A percentile compares a stretch with the other conserved stretches of the same genome.
phyloP scores from a whole-genome alignment of 2,797 vertebrate species.

The Notolepis coatsorum region DNA sequence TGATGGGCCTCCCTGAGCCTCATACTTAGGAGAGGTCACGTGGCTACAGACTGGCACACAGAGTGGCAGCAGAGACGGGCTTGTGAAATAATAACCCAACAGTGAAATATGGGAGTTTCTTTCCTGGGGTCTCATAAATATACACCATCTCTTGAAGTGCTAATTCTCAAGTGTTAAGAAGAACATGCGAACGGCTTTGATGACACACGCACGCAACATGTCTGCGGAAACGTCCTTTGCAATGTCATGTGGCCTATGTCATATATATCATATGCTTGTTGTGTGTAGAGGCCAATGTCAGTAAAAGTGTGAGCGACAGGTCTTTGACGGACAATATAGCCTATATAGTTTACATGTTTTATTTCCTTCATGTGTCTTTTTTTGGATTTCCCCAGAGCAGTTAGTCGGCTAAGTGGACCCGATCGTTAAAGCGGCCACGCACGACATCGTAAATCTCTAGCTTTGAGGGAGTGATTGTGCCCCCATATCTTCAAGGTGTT shows the following conservation, averaged over 20 bases:
- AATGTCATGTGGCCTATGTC: too few relatives aligned
- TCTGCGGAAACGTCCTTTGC: too few relatives aligned
- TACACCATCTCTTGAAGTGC: too few relatives aligned
- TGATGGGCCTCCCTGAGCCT: neutral
- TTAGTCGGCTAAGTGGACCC: constrained; percentile 17
- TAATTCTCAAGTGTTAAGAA: too few relatives aligned
- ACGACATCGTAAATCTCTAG: constrained; percentile 41
- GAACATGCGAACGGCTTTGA: too few relatives aligned
- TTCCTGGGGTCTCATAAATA: constrained; percentile 2
- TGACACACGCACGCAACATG: neutral
- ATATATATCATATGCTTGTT: too few relatives aligned
- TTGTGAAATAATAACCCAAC: neutral
- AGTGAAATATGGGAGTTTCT: neutral
- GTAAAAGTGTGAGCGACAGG: too few relatives aligned
- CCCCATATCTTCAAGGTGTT: constrained; percentile 76
- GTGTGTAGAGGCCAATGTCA: too few relatives aligned
- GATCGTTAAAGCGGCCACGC: neutral
- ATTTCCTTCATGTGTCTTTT: constrained; percentile 12
- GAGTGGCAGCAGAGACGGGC: neutral
- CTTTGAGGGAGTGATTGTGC: constrained; percentile 31
- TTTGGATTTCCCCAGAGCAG: constrained; percentile 1
- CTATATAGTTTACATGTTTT: too few relatives aligned
- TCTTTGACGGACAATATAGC: too few relatives aligned
- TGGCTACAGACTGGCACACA: constrained; percentile 13
- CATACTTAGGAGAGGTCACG: neutral